phyloP scores from a whole-genome alignment of 2,888 invertebrate species.

The Autographa pulchrina region DNA sequence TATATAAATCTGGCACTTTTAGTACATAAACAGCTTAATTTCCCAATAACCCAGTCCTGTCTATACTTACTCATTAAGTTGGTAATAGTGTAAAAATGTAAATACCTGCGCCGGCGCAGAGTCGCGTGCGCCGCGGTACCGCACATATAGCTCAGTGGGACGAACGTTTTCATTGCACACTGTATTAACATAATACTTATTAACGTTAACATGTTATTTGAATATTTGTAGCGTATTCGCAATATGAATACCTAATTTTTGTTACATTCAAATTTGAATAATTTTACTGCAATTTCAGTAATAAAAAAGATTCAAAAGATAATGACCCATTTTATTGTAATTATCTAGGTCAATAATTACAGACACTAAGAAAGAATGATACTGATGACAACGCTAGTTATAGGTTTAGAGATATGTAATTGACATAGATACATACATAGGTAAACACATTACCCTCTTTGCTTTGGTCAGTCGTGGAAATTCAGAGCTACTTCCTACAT shows the following conservation, averaged over 20 bases:
- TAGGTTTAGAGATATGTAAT: too few relatives aligned
- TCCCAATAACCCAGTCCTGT: constrained; percentile 47
- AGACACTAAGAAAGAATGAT: too few relatives aligned
- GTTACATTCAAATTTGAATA: constrained; percentile 1
- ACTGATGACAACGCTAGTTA: neutral
- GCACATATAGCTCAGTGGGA: constrained; percentile 76
- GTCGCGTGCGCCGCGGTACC: constrained; percentile 74
- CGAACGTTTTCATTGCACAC: constrained; percentile 58
- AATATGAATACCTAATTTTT: constrained; percentile 12
- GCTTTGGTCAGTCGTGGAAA: too few relatives aligned
- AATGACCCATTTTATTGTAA: neutral
- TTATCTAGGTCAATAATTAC: neutral
- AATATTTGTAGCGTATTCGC: constrained; percentile 39
- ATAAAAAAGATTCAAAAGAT: neutral
- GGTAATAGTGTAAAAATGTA: constrained; percentile 55
- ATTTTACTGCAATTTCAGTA: neutral
- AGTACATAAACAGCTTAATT: constrained; percentile 33
- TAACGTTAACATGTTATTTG: constrained; percentile 46
- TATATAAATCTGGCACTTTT: constrained; percentile 8
- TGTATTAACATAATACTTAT: constrained; percentile 41
- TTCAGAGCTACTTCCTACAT: too few relatives aligned
- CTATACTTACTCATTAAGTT: constrained; percentile 55
- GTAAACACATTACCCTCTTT: too few relatives aligned
- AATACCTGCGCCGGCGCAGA: constrained; percentile 46
- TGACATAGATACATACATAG: too few relatives aligned